Evolutionary conservation across 2,888 invertebrate genomes (phyloP).

Genomic region (Piscicola geometra): DNA sequence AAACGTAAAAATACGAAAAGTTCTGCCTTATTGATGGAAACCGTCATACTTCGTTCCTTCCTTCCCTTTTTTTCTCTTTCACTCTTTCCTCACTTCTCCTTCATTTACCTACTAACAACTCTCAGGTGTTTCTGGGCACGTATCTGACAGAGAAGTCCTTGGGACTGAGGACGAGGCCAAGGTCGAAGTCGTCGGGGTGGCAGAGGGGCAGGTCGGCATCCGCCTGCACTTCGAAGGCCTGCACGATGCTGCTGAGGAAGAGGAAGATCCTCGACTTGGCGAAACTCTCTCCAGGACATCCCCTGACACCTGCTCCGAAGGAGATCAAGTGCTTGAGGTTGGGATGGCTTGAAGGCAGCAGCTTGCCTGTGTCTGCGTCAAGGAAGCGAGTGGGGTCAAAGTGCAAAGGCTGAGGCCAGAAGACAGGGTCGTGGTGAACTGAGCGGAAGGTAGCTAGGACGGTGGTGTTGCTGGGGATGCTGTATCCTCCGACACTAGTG

Average conservation of each 20-base stretch:
- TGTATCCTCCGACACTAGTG: constrained; percentile 20
- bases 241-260: constrained; percentile 25
- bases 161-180: constrained; percentile 36
- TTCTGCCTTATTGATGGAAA: too few species aligned
- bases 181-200: constrained; percentile 35
- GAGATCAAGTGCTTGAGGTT: constrained; percentile 28
- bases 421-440: constrained; percentile 47
- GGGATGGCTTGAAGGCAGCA: constrained; percentile 24
- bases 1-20: too few species aligned
- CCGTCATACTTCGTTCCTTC: too few species aligned
- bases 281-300: constrained; percentile 35
- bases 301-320: constrained; percentile 35
- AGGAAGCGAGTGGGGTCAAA: constrained; percentile 37
- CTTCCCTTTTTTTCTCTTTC: too few species aligned
- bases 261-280: constrained; percentile 37
- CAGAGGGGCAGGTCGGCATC: constrained; percentile 23
- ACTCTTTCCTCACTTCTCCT: too few species aligned
- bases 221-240: constrained; percentile 27
- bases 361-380: neutral
- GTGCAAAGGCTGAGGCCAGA: constrained; percentile 42
- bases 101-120: too few species aligned
- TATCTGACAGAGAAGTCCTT: constrained; percentile 27
- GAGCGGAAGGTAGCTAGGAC: constrained; percentile 49
- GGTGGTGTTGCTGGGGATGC: constrained; percentile 35
- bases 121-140: neutral